Evolutionary conservation across 2,113 vertebrate species (phyloP), one percentile per base, ranked within the genome.

Genomic region (Eurystomus gularis): DNA sequence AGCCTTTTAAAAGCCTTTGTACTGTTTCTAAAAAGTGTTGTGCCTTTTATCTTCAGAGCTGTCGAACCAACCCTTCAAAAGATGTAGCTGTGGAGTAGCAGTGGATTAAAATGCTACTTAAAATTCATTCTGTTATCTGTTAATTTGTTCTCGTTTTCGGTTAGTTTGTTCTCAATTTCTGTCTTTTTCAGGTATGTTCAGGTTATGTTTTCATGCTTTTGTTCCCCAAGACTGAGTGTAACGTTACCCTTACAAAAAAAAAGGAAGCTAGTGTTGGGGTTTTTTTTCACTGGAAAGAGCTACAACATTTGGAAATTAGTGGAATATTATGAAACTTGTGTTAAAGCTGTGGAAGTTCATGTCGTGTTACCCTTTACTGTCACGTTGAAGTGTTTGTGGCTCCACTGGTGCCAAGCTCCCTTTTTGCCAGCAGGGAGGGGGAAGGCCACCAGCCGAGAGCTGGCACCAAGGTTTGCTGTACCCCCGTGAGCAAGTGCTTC

Each of bases 1-100:
- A 92, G 69, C 8, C 51, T 75, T 88, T 78, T 88, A 73, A 83
- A 95, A 82, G 86, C 65, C 72, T 92, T 88, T 84, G 42, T 62
- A 52, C 18, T 19, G 5, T 86, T 93, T 88, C 52, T 57, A 61
- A 68, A 77, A 83, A 31, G 69, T 26, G 25, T 26, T 62, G 15
- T 52, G 60, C 52, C 71, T 90, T 96, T 94, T 82, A 83, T 73
- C 16, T 78, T 78, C 62, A 48, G 42, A 51, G 48, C 19, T 93
- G 48, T 52, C 55, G 75, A 81, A 66, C 26, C 42, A 81, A 10
- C 5, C 12, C 37, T 96, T 90, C 72, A 57, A 75, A 93, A 93
- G 42, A 49, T 7, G 14, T 17, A 29, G 62, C n/a, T 9, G 10
- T 29, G n/a, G 39, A 89, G 26, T 42, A 61, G 75, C 48, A 51